phyloP scores from a whole-genome alignment of 2,113 vertebrate species.

The Kobus ellipsiprymnus region DNA sequence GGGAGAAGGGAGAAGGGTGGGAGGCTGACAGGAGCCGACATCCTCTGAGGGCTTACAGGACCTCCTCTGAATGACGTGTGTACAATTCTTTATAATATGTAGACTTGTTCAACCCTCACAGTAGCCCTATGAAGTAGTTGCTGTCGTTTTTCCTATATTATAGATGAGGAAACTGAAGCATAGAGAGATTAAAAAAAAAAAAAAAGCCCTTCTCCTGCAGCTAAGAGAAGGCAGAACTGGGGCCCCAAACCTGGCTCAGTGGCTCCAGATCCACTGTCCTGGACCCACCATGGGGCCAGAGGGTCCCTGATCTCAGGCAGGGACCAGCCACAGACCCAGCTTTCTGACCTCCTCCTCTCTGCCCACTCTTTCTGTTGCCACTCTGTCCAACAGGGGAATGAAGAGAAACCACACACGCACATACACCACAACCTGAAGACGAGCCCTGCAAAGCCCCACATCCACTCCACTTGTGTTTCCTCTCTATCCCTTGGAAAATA shows the following conservation, averaged over 20 bases:
- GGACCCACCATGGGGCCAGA: rapidly evolving
- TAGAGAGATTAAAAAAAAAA: not conserved
- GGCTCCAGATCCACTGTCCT: not conserved
- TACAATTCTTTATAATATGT: too few relatives aligned
- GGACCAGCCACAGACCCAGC: rapidly evolving
- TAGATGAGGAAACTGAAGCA: not conserved
- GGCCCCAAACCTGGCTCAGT: not conserved
- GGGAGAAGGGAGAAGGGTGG: not conserved
- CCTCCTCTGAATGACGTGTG: not conserved
- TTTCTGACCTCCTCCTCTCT: rapidly evolving
- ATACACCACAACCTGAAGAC: not conserved
- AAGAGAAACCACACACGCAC: not conserved
- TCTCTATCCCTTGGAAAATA: conserved; percentile 59
- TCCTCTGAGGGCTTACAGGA: not conserved
- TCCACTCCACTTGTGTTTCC: conserved; percentile 52
- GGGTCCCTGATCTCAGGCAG: rapidly evolving
- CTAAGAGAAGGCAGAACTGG: not conserved
- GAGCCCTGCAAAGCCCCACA: not conserved
- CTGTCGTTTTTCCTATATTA: not conserved
- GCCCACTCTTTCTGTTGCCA: not conserved
- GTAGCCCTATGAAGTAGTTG: not conserved
- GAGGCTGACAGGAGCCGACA: not conserved
- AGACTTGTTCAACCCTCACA: not conserved
- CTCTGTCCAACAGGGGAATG: not conserved
- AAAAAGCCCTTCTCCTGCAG: not conserved